Conservation (phyloP, 2,888 invertebrate genomes). For the Euplagia quadripunctaria region DNA sequence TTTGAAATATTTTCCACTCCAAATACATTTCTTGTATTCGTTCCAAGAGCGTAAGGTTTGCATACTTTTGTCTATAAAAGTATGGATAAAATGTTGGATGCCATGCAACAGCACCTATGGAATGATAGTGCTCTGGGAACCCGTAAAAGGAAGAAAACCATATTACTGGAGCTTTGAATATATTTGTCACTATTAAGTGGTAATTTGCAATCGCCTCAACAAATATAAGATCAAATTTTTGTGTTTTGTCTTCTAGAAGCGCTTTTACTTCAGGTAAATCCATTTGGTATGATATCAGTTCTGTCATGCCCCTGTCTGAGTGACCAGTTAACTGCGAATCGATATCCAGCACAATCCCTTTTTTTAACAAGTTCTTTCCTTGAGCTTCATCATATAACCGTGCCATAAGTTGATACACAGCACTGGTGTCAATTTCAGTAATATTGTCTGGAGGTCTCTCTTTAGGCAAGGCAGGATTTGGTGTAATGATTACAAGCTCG, state of each 20-base stretch:
- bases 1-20: conserved; percentile 37
- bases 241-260: conserved; percentile 50
- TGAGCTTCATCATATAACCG: conserved; percentile 14
- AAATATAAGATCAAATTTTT: conserved; percentile 59
- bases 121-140: conserved; percentile 40
- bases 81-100: conserved; percentile 52
- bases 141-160: conserved; percentile 54
- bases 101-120: conserved; percentile 49
- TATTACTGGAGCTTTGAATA: conserved; percentile 56
- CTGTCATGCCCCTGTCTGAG: conserved; percentile 15
- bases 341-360: conserved; percentile 40
- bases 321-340: conserved; percentile 18
- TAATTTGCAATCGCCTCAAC: conserved; percentile 50
- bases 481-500: conserved; percentile 66
- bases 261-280: conserved; percentile 36
- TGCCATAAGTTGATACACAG: conserved; percentile 23
- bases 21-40: conserved; percentile 41
- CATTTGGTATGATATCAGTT: conserved; percentile 27
- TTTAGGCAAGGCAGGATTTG: conserved; percentile 59
- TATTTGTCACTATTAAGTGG: conserved; percentile 49
- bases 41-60: conserved; percentile 39
- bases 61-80: conserved; percentile 41
- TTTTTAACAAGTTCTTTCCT: conserved; percentile 25
- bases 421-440: conserved; percentile 34
- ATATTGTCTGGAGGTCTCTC: conserved; percentile 25